Evolutionary conservation across 1,140 invertebrate genomes (phyloP), one percentile per base, ranked within the genome.

Genomic region (Portunus trituberculatus): DNA sequence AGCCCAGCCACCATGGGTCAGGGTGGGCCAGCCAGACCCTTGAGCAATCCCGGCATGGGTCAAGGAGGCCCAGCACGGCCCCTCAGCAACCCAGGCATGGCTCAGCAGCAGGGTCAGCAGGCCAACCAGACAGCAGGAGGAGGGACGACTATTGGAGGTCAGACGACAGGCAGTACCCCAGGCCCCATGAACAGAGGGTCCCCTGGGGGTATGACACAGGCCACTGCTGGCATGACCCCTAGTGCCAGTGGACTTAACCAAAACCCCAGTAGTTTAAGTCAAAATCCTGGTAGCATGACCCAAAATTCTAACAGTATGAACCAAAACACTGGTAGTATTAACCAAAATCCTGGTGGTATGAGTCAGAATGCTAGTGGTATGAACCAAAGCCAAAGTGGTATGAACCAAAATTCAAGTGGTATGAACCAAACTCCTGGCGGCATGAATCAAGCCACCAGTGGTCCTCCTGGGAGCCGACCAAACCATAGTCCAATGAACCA

Each of bases 1-100:
- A 95, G 93, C 90, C 96, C 96, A 76, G 96, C 96, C 16, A 96
- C 96, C 32, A 95, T 96, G 94, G 84, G 92, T 31, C 95, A 95
- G 48, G 96, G 96, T 46, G 96, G 96, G 32, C 96, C 96, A 25
- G 92, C 94, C n/a, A 95, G 96, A 95, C 96, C 96, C 28, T 91
- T 96, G 32, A 96, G 96, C 76, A 96, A 96, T 48, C 96, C 96
- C 29, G 95, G 96, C 25, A 96, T 96, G 96, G 94, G 94, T 92
- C 94, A 95, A 28, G 92, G 95, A 16, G 95, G 95, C 28, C 95
- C 95, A 83, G 87, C 95, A 82, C 86, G 95, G 91, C 95, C 95
- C 46, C 92, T 95, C 39, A 95, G 95, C 76, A 95, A 95, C 82
- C 95, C 95, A 14, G 92, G 95, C 39, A 95, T 95, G 91, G 59